Evolutionary conservation across 2,888 invertebrate genomes (phyloP).

Genomic region (Apeira syringaria): DNA sequence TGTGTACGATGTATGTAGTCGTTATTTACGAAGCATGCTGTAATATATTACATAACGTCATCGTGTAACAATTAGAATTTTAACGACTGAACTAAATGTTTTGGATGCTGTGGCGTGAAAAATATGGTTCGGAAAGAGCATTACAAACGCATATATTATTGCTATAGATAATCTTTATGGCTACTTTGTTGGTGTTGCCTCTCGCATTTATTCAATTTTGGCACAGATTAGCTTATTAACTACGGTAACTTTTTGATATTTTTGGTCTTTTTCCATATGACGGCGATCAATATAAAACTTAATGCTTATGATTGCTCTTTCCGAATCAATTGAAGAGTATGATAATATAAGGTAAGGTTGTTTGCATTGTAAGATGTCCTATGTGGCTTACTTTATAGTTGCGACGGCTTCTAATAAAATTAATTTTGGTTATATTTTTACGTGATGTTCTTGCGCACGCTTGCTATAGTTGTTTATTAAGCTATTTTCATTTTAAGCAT

Average conservation of each 20-base stretch:
- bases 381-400: slow-evolving; percentile 46
- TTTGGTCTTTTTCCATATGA: not conserved
- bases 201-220: no score
- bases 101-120: slow-evolving; percentile 44
- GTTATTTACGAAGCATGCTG: slow-evolving; percentile 52
- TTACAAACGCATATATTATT: no score
- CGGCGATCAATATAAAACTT: not conserved
- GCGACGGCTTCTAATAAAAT: slow-evolving; percentile 37
- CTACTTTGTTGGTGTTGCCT: no score
- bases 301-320: slow-evolving; percentile 9
- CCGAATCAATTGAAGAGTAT: slow-evolving; percentile 28
- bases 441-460: slow-evolving; percentile 38
- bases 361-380: slow-evolving; percentile 43
- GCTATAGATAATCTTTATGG: no score
- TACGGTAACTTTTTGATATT: no score
- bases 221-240: no score
- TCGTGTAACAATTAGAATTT: slow-evolving; percentile 53
- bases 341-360: slow-evolving; percentile 41
- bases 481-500: slow-evolving; percentile 37
- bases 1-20: slow-evolving; percentile 41
- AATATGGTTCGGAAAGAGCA: slow-evolving; percentile 16
- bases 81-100: slow-evolving; percentile 69
- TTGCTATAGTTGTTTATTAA: slow-evolving; percentile 35
- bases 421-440: slow-evolving; percentile 29
- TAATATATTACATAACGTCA: slow-evolving; percentile 51